Percentiles rank a stretch among this genome's conserved stretches.
These are phyloP conservation scores for Ametastegia equiseti DNA, from an alignment of 2,888 invertebrate species.

Conservation along the genomic window DNA sequence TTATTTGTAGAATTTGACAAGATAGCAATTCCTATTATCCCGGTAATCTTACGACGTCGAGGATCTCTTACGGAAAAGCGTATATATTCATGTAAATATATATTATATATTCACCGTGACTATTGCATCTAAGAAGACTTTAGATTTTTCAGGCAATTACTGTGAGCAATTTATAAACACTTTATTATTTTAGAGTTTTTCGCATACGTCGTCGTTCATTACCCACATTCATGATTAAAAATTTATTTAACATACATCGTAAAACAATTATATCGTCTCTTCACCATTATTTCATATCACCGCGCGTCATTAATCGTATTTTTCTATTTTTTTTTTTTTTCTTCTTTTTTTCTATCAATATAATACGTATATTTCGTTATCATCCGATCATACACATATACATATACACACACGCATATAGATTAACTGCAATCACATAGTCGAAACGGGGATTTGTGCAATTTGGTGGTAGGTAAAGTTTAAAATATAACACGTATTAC, in stretches of 20 bases:
- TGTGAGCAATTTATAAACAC: slow-evolving; percentile 15
- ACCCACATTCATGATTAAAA: not conserved
- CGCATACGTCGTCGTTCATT: not conserved
- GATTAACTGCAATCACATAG: slow-evolving; percentile 39
- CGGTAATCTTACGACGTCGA: slow-evolving; percentile 50
- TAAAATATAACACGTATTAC: slow-evolving; percentile 17
- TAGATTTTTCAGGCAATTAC: not conserved
- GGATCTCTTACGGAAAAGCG: slow-evolving; percentile 52
- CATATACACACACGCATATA: slow-evolving; percentile 5
- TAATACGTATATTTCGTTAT: not conserved
- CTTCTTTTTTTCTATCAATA: not conserved
- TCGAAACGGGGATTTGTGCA: slow-evolving; percentile 72
- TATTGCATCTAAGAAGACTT: slow-evolving; percentile 41
- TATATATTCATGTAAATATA: not conserved
- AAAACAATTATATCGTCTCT: not conserved
- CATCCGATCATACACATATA: not conserved
- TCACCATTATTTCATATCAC: not conserved
- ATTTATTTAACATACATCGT: slow-evolving; percentile 21
- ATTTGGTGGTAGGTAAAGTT: slow-evolving; percentile 65
- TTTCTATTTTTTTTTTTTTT: not conserved
- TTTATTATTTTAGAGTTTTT: slow-evolving; percentile 16
- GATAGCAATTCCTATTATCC: not conserved
- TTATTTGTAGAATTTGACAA: slow-evolving; percentile 22
- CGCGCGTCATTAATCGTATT: not conserved
- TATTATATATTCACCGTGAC: slow-evolving; percentile 33